Evolutionary conservation across 2,888 invertebrate species (phyloP).

Genomic region (Antheraea assamensis): DNA sequence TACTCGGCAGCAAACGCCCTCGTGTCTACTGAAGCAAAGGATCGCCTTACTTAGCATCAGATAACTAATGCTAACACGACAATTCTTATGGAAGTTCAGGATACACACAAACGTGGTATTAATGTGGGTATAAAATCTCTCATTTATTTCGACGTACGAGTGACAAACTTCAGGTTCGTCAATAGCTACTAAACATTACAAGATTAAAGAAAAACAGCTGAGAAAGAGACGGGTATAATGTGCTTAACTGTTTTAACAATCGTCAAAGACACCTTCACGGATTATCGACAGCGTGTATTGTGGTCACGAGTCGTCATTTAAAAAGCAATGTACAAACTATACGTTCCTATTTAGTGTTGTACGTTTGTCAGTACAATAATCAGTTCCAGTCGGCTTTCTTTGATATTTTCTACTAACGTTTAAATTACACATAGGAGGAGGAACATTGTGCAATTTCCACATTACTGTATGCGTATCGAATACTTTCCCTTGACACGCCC

Average conservation of each 20-base stretch:
- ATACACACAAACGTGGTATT: too few species aligned
- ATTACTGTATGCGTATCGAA: slow-evolving; percentile 1
- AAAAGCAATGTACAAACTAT: not conserved
- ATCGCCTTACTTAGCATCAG: too few species aligned
- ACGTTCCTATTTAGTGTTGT: not conserved
- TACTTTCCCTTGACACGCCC: slow-evolving; percentile 5
- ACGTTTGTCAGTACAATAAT: slow-evolving; percentile 1
- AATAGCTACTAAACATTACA: too few species aligned
- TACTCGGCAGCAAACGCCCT: too few species aligned
- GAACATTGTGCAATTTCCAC: slow-evolving; percentile 5
- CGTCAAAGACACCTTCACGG: not conserved
- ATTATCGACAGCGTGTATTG: not conserved
- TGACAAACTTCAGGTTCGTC: too few species aligned
- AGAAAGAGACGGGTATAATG: too few species aligned
- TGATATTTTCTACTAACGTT: slow-evolving; percentile 8
- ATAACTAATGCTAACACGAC: too few species aligned
- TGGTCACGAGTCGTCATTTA: not conserved
- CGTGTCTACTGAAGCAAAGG: too few species aligned
- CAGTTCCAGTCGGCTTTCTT: slow-evolving; percentile 10
- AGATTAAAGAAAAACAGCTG: too few species aligned
- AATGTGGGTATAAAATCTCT: too few species aligned
- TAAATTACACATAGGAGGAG: slow-evolving; percentile 14
- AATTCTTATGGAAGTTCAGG: too few species aligned
- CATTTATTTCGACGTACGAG: too few species aligned
- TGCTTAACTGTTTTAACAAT: not conserved